A percentile compares a stretch with the other conserved stretches of the same genome.
Conservation (phyloP, 37 sponge, comb jelly and placozoan species). For the Mnemiopsis leidyi region DNA sequence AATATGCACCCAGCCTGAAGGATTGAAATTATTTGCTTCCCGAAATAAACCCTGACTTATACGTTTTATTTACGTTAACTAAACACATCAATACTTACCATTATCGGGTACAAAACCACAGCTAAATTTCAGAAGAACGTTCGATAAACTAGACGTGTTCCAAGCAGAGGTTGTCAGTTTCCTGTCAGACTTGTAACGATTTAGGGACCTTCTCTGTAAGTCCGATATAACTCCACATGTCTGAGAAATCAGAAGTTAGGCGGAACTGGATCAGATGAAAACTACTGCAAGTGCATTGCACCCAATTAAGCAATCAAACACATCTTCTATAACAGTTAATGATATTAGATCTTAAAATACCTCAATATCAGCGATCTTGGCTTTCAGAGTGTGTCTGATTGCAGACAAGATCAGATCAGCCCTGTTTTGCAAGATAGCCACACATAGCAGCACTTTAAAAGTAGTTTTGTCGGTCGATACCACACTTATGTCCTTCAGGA, state of each 20-base stretch:
- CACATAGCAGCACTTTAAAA: background rate
- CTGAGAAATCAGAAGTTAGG: too few species aligned
- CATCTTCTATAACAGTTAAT: background rate
- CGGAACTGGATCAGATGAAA: too few species aligned
- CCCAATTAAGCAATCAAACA: too few species aligned
- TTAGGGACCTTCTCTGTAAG: background rate
- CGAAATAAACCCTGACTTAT: too few species aligned
- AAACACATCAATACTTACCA: background rate
- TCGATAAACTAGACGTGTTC: background rate
- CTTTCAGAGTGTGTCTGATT: slow-evolving; percentile 60
- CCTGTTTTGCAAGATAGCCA: background rate
- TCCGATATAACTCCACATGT: slow-evolving; percentile 17
- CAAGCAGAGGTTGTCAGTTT: background rate
- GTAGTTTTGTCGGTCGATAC: background rate
- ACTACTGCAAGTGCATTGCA: too few species aligned
- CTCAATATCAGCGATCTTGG: slow-evolving; percentile 27
- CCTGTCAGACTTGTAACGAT: background rate
- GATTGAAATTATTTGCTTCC: too few species aligned
- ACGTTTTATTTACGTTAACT: too few species aligned
- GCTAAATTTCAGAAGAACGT: background rate
- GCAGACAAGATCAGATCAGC: background rate
- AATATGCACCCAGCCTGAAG: too few species aligned
- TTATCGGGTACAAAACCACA: background rate
- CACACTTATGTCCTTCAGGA: slow-evolving; percentile 32
- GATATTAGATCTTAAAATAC: background rate